A percentile compares a stretch with the other conserved stretches of the same genome.
Conservation (phyloP, 2,888 invertebrate genomes). For the Myathropa florea region DNA sequence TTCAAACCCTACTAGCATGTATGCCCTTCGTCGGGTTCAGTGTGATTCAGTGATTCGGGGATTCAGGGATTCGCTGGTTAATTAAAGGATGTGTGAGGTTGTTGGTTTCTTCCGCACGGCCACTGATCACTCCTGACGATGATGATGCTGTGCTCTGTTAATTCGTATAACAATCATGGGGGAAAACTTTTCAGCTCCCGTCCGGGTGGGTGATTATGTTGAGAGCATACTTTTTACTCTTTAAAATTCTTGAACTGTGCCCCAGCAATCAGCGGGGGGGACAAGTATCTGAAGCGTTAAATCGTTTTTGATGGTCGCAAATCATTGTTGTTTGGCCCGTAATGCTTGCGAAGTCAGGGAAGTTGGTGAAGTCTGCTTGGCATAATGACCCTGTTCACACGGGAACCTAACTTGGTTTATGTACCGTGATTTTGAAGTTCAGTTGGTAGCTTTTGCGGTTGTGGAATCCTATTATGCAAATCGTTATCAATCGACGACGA, state of each 20-base stretch:
- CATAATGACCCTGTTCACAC: slow-evolving; percentile 69
- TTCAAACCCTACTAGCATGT: slow-evolving; percentile 49
- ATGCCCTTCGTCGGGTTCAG: slow-evolving; percentile 19
- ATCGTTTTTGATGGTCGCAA: slow-evolving; percentile 56
- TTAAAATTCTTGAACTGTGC: slow-evolving; percentile 34
- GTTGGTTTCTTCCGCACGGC: slow-evolving; percentile 20
- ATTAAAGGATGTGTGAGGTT: slow-evolving; percentile 61
- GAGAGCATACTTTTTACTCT: slow-evolving; percentile 16
- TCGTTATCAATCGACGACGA: slow-evolving; percentile 33
- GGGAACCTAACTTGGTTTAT: slow-evolving; percentile 46
- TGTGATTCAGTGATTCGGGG: background rate
- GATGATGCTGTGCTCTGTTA: slow-evolving; percentile 18
- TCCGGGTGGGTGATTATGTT: background rate
- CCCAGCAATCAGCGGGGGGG: background rate
- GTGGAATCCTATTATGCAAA: slow-evolving; percentile 66
- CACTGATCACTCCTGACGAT: background rate
- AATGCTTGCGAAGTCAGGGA: background rate
- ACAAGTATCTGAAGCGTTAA: slow-evolving; percentile 19
- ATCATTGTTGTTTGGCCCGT: slow-evolving; percentile 49
- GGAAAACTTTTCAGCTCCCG: background rate
- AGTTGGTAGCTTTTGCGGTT: slow-evolving; percentile 12
- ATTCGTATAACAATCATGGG: slow-evolving; percentile 3
- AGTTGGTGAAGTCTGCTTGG: slow-evolving; percentile 30
- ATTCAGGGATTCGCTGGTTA: slow-evolving; percentile 48
- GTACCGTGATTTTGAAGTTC: slow-evolving; percentile 6